These are phyloP conservation scores for Montipora cactus DNA, from an alignment of 64 coral and sea anemone genomes.

Conservation along the genomic window DNA sequence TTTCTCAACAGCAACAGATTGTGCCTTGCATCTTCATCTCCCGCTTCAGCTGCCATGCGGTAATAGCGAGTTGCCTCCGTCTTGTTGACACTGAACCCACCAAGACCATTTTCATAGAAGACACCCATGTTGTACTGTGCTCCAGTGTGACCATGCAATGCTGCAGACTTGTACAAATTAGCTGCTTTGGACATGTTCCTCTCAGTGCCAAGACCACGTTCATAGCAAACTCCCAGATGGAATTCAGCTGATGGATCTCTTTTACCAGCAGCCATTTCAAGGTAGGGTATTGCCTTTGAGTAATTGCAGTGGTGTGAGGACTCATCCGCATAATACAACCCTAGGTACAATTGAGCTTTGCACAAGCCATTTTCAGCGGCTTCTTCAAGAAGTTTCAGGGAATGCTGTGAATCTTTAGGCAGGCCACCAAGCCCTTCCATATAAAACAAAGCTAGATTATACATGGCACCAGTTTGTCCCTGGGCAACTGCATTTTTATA, in stretches of 20 bases:
- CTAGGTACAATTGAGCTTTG: conserved; percentile 89
- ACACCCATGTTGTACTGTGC: conserved; percentile 96
- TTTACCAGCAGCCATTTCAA: conserved; percentile 85
- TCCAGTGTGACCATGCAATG: conserved; percentile 82
- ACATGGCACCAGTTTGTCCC: conserved; percentile 83
- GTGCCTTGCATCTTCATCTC: conserved; percentile 90
- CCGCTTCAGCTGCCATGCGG: conserved; percentile 88
- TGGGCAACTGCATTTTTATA: conserved; percentile 69
- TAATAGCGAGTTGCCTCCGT: conserved; percentile 84
- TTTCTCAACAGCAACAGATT: conserved; percentile 67
- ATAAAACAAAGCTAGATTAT: conserved; percentile 75
- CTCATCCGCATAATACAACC: conserved; percentile 82
- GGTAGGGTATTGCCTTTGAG: conserved; percentile 64
- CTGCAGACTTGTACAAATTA: conserved; percentile 81
- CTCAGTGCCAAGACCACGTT: conserved; percentile 83
- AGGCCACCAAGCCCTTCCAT: conserved; percentile 85
- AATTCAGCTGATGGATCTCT: conserved; percentile 86
- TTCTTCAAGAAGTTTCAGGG: conserved; percentile 53
- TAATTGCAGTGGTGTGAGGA: conserved; percentile 76
- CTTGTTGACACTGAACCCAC: conserved; percentile 79
- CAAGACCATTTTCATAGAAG: conserved; percentile 93
- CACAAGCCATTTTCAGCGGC: conserved; percentile 65
- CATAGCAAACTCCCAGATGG: conserved; percentile 93
- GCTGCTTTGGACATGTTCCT: conserved; percentile 76
- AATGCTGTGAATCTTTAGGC: conserved; percentile 49